Evolutionary conservation across 2,797 vertebrate species (phyloP).

Genomic region (Synanceia verrucosa): DNA sequence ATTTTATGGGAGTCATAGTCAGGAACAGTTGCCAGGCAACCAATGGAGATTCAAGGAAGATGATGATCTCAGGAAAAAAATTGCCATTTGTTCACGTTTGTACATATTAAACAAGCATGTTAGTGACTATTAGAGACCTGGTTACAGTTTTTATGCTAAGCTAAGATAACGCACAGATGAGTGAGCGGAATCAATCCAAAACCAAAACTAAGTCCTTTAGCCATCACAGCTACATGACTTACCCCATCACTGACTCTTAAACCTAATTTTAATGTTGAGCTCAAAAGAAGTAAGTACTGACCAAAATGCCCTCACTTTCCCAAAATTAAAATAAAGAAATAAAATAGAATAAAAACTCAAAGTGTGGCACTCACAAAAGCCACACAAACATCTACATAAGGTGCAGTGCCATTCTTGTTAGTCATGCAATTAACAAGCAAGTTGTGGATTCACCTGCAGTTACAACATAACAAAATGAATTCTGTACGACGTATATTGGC

Average conservation of each 20-base stretch:
- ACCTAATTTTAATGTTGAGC: background rate
- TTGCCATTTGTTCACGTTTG: background rate
- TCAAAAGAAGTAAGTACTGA: background rate
- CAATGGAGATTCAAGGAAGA: background rate
- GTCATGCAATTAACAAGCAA: conserved; percentile 36
- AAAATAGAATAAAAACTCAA: background rate
- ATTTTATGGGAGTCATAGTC: background rate
- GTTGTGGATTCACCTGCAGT: conserved; percentile 47
- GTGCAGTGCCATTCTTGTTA: conserved; percentile 1
- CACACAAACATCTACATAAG: background rate
- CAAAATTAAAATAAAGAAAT: background rate
- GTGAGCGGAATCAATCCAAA: background rate
- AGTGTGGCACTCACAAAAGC: conserved; percentile 2
- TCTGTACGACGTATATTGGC: too few relatives aligned
- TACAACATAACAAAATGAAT: too few relatives aligned
- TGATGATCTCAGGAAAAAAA: background rate
- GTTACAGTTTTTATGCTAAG: background rate
- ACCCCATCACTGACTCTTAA: background rate
- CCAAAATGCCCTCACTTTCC: background rate
- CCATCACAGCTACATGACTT: background rate
- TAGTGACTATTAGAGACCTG: background rate
- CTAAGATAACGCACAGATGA: background rate
- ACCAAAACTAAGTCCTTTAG: background rate
- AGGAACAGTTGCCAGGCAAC: background rate
- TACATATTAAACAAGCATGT: background rate